These are phyloP conservation scores for Neoscelio sp. DNA, from an alignment of 2,888 invertebrate species.

Conservation along the genomic window DNA sequence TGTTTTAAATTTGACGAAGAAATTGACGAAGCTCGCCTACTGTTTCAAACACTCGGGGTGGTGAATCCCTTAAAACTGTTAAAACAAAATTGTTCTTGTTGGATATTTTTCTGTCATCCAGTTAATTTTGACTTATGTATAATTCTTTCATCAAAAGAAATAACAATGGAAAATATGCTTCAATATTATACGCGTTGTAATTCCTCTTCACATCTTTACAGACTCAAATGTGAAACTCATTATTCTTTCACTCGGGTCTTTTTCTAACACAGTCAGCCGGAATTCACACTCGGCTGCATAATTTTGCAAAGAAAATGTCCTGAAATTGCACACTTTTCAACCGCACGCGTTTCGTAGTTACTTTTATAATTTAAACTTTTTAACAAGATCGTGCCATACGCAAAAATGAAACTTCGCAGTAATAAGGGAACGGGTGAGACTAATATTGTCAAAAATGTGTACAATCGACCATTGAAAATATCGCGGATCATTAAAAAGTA, in stretches of 20 bases:
- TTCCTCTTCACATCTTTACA: constrained; percentile 14
- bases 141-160: not conserved
- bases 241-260: constrained; percentile 24
- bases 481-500: constrained; percentile 2
- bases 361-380: constrained; percentile 16
- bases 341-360: not conserved
- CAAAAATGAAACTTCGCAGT: not conserved
- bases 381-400: constrained; percentile 13
- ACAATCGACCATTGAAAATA: too few relatives aligned
- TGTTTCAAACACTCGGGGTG: too few relatives aligned
- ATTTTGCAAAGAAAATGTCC: constrained; percentile 19
- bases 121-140: too few relatives aligned
- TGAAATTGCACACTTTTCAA: constrained; percentile 5
- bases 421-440: not conserved
- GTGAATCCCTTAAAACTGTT: too few relatives aligned
- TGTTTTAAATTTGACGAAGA: too few relatives aligned
- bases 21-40: too few relatives aligned
- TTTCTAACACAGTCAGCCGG: constrained; percentile 22
- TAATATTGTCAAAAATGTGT: too few relatives aligned
- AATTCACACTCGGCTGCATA: constrained; percentile 33
- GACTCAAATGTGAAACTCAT: constrained; percentile 6
- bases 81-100: too few relatives aligned
- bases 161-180: not conserved
- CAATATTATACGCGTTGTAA: constrained; percentile 14
- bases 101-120: too few relatives aligned